A percentile compares a stretch with the other conserved stretches of the same genome.
phyloP scores from a whole-genome alignment of 1,140 invertebrate species.

The Orussus abietinus region DNA sequence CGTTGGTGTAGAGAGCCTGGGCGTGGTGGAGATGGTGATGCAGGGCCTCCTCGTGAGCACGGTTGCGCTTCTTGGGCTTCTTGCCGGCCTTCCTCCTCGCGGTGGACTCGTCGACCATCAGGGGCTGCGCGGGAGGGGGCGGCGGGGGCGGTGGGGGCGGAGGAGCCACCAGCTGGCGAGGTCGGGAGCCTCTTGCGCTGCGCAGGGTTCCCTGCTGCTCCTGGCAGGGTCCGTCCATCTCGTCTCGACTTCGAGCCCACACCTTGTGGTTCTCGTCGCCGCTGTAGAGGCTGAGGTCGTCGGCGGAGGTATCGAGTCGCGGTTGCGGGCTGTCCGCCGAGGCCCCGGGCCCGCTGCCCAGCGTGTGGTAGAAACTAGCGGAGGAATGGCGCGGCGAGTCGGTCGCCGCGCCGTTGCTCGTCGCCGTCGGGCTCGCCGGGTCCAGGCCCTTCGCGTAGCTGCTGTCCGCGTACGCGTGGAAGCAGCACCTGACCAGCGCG shows the following conservation, averaged over 20 bases:
- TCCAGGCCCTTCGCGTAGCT: constrained; percentile 84
- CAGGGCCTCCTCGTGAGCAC: constrained; percentile 37
- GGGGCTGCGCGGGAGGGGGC: constrained; percentile 50
- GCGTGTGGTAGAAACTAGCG: constrained; percentile 45
- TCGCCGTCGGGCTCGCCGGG: constrained; percentile 40
- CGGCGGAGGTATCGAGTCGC: constrained; percentile 61
- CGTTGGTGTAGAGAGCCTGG: constrained; percentile 41
- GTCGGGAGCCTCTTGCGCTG: constrained; percentile 70
- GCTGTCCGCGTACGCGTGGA: constrained; percentile 92
- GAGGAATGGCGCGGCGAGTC: constrained; percentile 27
- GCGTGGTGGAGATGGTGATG: constrained; percentile 39
- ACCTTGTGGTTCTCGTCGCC: constrained; percentile 92
- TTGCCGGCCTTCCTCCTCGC: constrained; percentile 48
- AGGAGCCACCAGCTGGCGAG: constrained; percentile 75
- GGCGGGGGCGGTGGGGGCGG: constrained; percentile 71
- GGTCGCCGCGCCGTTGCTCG: constrained; percentile 37
- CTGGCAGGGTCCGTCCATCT: constrained; percentile 64
- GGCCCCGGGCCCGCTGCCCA: constrained; percentile 47
- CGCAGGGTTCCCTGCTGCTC: constrained; percentile 71
- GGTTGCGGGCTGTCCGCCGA: constrained; percentile 50
- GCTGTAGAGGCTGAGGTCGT: constrained; percentile 77
- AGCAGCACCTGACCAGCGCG: constrained; percentile 89
- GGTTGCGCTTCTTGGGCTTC: constrained; percentile 49
- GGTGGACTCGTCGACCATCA: constrained; percentile 40
- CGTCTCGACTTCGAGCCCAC: constrained; percentile 77